Percentiles rank a stretch among this genome's conserved stretches.
These are phyloP conservation scores for Onychomys arenicola DNA, from an alignment of 2,797 vertebrate genomes.

Conservation along the genomic window DNA sequence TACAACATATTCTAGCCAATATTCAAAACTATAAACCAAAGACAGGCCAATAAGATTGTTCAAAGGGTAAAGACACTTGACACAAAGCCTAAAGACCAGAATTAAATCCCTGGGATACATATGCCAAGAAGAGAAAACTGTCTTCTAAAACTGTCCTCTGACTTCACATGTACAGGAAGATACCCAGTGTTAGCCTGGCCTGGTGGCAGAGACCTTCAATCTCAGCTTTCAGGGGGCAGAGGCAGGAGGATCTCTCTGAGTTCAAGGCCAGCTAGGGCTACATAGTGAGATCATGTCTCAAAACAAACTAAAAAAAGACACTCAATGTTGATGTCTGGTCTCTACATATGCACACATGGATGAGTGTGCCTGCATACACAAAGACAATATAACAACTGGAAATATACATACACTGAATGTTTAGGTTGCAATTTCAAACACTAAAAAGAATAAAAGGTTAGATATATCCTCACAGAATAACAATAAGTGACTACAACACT, in stretches of 20 bases:
- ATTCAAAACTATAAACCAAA: background rate
- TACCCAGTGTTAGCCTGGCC: background rate
- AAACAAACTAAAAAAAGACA: background rate
- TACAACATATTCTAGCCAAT: background rate
- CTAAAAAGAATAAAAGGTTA: background rate
- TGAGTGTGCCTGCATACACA: background rate
- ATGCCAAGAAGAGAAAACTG: background rate
- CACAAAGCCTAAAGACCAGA: background rate
- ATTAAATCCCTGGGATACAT: background rate
- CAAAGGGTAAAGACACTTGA: background rate
- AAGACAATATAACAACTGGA: background rate
- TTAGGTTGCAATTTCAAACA: background rate
- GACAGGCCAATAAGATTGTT: background rate
- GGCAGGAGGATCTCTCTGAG: background rate
- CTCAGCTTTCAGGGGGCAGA: background rate
- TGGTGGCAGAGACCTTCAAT: background rate
- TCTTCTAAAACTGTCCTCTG: background rate
- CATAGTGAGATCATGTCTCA: background rate
- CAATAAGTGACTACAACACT: background rate
- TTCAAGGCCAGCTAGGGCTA: background rate
- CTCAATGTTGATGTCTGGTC: background rate
- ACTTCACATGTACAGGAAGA: background rate
- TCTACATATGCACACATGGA: background rate
- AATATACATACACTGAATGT: background rate
- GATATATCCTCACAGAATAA: background rate